Conservation (phyloP, 2,888 invertebrate genomes). For the Trachelus troglodyta region DNA sequence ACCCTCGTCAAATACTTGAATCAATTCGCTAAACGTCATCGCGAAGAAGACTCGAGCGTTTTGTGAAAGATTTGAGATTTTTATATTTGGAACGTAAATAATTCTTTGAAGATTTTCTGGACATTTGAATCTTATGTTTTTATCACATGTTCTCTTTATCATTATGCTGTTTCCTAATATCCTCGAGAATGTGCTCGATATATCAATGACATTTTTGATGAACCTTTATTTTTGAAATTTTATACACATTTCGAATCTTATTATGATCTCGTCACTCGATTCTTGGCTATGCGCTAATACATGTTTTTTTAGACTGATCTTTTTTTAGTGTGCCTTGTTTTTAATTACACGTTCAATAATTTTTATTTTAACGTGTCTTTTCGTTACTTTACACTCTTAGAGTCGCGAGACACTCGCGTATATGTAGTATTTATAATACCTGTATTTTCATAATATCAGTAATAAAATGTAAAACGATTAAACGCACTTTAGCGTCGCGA, state of each 20-base stretch:
- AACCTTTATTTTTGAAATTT: neutral
- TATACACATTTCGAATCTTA: neutral
- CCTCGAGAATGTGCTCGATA: no score
- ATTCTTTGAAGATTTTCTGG: no score
- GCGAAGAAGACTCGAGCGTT: no score
- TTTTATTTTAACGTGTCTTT: neutral
- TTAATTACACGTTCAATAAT: neutral
- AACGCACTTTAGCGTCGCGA: neutral
- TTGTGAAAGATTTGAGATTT: no score
- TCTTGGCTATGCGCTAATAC: neutral
- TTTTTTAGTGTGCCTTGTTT: neutral
- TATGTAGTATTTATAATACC: constrained; percentile 55
- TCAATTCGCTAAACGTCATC: no score
- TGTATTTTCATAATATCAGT: constrained; percentile 62
- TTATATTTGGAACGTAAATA: no score
- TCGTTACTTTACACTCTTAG: neutral
- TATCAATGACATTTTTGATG: no score
- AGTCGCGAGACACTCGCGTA: constrained; percentile 24
- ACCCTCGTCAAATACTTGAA: constrained; percentile 54
- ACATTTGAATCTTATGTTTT: no score
- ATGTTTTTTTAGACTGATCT: neutral
- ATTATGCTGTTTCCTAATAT: no score
- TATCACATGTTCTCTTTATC: no score
- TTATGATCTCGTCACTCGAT: neutral
- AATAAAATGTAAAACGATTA: constrained; percentile 49